Evolutionary conservation across 2,888 invertebrate genomes (phyloP), one percentile per base, ranked within the genome.

Genomic region (Pyrgus malvae): DNA sequence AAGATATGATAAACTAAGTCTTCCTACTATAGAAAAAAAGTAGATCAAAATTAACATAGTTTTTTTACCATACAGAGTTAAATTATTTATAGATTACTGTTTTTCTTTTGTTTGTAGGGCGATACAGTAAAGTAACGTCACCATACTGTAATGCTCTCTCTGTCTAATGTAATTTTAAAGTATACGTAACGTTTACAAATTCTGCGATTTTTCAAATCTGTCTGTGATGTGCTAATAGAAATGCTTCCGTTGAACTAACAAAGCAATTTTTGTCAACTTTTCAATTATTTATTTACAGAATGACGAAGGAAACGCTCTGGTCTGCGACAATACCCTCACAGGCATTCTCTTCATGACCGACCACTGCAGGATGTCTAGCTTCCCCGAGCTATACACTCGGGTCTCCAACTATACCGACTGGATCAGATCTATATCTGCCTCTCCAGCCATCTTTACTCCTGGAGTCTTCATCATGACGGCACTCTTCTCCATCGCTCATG

Each of bases 371-470:
- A 6, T 41, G 1, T 62, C 65, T 0, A 59, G 72, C 0, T 66
- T 45, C 29, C 83, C 82, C 9, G 82, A 83, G 57, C 53, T 81
- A 1, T 82, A 80, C 59, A 74, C 77, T 2, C 68, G 77, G 21
- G 70, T 81, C 0, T 69, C 74, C 1, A 74, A 77, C 64, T 80
- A 80, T 50, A 72, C 75, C 0, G 57, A 61, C 0, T 81, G 78
- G 80, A 73, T 82, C 9, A 61, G 67, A 29, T 63, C 48, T 23
- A 50, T 76, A 9, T 74, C 78, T 0, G 71, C 70, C 3, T 68
- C 71, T 1, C 67, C 68, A 0, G 56, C 65, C n/a, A 59, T 68
- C 12, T 70, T 72, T 58, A 66, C 63, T 23, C 71, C 72, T 12
- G 69, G 70, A 17, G 46, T 74, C 2, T 65, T 69, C 3, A 45